Conservation (phyloP, 2,113 vertebrate genomes). For the Steatornis caripensis region DNA sequence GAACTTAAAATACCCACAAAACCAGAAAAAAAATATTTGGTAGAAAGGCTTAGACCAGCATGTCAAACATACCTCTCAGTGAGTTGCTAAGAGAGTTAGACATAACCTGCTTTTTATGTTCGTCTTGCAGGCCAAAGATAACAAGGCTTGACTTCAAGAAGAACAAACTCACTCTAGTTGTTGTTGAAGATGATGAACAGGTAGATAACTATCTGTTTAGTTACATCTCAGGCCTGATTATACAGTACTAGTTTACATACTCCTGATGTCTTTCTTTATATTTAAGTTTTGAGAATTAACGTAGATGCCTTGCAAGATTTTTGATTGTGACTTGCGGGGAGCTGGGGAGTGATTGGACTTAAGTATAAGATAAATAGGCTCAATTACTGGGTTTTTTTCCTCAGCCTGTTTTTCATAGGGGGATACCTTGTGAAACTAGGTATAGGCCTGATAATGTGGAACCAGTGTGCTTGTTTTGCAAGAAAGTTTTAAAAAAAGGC, state of each 20-base stretch:
- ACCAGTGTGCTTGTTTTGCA: background rate
- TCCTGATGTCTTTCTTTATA: background rate
- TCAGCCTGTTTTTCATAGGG: background rate
- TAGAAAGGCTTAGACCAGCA: background rate
- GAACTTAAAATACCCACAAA: background rate
- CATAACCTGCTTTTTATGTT: background rate
- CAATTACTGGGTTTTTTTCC: background rate
- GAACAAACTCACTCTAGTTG: conserved; percentile 93
- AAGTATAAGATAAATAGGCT: background rate
- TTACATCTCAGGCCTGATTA: background rate
- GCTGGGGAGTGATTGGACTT: background rate
- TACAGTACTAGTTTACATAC: background rate
- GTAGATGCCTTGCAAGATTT: background rate
- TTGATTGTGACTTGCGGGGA: background rate
- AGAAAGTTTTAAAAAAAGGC: background rate
- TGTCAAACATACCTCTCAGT: background rate
- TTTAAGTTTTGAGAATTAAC: background rate
- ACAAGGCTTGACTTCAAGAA: conserved; percentile 97
- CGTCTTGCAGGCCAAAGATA: conserved; percentile 90
- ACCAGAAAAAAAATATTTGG: background rate
- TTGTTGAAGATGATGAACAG: conserved; percentile 98
- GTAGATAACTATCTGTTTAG: conserved; percentile 64
- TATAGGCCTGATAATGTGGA: background rate
- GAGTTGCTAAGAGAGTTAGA: background rate
- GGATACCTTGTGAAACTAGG: background rate